These are phyloP conservation scores for Ariolimax columbianus DNA, from an alignment of 2,888 invertebrate genomes.

Conservation along the genomic window DNA sequence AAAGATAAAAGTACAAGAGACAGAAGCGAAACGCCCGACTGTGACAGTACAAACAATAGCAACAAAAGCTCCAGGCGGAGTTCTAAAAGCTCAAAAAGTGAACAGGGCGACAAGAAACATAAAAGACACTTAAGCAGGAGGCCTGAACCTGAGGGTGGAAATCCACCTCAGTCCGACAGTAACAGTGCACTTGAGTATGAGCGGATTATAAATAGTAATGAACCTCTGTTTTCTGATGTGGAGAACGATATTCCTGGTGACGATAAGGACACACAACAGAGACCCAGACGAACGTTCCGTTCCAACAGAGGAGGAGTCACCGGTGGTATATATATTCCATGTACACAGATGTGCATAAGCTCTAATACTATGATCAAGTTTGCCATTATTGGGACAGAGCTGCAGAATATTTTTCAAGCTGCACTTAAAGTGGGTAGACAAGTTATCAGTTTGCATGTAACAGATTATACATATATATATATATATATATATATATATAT, in stretches of 20 bases:
- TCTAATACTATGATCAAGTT: constrained; percentile 99
- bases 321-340: constrained; percentile 61
- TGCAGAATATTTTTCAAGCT: constrained; percentile 97
- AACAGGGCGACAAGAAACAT: constrained; percentile 56
- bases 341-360: constrained; percentile 81
- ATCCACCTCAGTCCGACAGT: constrained; percentile 51
- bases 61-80: constrained; percentile 49
- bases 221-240: constrained; percentile 74
- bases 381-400: constrained; percentile 95
- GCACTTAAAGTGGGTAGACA: constrained; percentile 81
- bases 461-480: no score
- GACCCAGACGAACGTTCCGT: constrained; percentile 47
- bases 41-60: constrained; percentile 6
- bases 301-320: constrained; percentile 38
- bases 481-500: no score
- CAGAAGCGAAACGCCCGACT: constrained; percentile 26
- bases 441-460: not conserved
- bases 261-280: constrained; percentile 43
- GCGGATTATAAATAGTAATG: constrained; percentile 70
- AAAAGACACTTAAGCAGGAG: constrained; percentile 58
- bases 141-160: constrained; percentile 75
- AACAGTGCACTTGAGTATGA: constrained; percentile 68
- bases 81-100: constrained; percentile 39
- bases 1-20: constrained; percentile 13
- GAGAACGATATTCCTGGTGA: constrained; percentile 62